Evolutionary conservation across 2,113 vertebrate genomes (phyloP).

Genomic region (Pollachius pollachius): DNA sequence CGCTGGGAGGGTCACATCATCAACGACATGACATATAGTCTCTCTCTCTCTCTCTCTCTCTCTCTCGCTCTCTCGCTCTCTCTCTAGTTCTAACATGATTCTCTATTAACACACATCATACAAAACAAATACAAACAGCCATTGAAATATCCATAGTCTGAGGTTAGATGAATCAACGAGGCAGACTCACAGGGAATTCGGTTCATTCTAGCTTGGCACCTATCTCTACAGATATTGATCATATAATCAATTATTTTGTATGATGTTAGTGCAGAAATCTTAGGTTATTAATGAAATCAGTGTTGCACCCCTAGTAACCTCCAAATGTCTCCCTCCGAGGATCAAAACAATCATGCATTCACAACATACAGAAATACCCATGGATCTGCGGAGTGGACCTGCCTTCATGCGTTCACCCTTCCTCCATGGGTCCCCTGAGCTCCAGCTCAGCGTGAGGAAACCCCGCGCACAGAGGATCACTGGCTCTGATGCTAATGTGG

Average conservation of each 20-base stretch:
- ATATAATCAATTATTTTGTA: not conserved
- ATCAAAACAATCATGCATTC: too few species aligned
- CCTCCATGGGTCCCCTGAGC: too few species aligned
- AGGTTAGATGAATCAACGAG: constrained; percentile 3
- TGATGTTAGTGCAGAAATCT: too few species aligned
- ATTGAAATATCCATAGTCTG: constrained; percentile 16
- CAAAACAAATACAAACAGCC: not conserved
- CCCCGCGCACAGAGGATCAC: constrained; percentile 1
- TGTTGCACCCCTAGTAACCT: too few species aligned
- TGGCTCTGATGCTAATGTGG: constrained; percentile 22
- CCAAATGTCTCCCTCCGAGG: too few species aligned
- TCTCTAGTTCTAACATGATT: constrained; percentile 18
- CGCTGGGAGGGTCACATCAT: constrained; percentile 41
- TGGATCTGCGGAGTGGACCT: too few species aligned
- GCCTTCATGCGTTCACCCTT: too few species aligned
- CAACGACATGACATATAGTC: constrained; percentile 14
- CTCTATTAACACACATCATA: constrained; percentile 6
- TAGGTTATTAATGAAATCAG: too few species aligned
- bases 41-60: not conserved
- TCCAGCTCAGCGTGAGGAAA: too few species aligned
- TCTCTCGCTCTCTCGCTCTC: constrained; percentile 19
- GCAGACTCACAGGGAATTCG: constrained; percentile 16
- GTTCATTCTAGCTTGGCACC: not conserved
- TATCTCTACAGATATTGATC: not conserved
- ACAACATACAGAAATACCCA: too few species aligned